Evolutionary conservation across 2,888 invertebrate species (phyloP), one percentile per base, ranked within the genome.

Genomic region (Leptinotarsa tumamoca): DNA sequence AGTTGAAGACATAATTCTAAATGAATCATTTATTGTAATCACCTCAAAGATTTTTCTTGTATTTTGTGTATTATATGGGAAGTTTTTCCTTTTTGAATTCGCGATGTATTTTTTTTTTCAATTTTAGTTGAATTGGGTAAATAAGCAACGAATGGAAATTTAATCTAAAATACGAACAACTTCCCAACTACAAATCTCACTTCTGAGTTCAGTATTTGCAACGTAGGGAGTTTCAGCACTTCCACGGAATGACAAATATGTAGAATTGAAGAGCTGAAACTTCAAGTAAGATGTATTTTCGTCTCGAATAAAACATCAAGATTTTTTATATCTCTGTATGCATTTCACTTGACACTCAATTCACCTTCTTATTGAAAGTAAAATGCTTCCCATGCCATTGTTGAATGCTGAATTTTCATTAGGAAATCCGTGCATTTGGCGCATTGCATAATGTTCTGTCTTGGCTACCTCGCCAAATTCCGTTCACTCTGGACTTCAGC

Each of bases 211-310:
- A 71, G 71, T 71, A 74, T 21, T 63, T 33, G 61, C n/a, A 52
- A 43, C 61, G 68, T 54, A 58, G 50, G n/a, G 58, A 58, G 68
- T 71, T 71, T 54, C 21, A 27, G 71, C 67, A 68, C 63, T 63
- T 68, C 51, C 27, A 5, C 10, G 33, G 18, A 51, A 68, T 74
- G 68, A 74, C 71, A 74, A 74, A 74, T 74, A 68, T 43, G 33
- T 52, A 68, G 71, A 74, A 74, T 74, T 71, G 71, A 68, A 61
- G 52, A 74, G 49, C 33, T 71, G 71, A 68, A 74, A 68, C 74
- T 68, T 67, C 52, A 71, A 50, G 74, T 68, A 71, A 71, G 71
- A 74, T 68, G 43, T 63, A 52, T 58, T 56, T 56, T 13, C 21
- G 52, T 74, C 51, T 61, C 68, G 67, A 74, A 68, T 70, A 56